Evolutionary conservation across 2,113 vertebrate species (phyloP), one percentile per base, ranked within the genome.

Genomic region (Spilogale gracilis): DNA sequence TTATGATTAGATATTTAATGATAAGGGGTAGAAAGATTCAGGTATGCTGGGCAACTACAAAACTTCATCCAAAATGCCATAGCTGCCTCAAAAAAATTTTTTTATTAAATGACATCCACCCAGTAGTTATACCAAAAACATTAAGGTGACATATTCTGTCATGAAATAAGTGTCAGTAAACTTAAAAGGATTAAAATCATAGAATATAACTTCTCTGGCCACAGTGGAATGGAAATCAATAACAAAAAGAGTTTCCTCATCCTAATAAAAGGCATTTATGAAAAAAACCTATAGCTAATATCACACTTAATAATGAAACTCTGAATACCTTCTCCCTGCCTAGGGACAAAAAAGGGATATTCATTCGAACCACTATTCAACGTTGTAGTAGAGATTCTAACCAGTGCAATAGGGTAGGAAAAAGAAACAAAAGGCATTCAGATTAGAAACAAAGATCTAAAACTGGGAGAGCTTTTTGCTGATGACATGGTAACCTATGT

Each of bases 151-250:
- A 61, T 67, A 23, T 63, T 96, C 43, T 92, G 32, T 95, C 60
- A 93, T 96, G 76, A 96, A 92, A 92, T 6, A 88, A 88, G 23
- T 89, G 18, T 91, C 21, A 95, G 58, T 90, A 83, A 92, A 84
- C 85, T 71, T 67, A 43, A 81, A 97, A 95, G 4, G 25, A 96
- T 79, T 94, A 94, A 73, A 95, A 83, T 88, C 7, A 79, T 95
- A 79, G 45, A 63, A 21, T 63, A 0, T 96, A 85, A 91, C 48
- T 95, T 93, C 14, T 97, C 25, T 95, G 45, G 78, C 65, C 54
- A 73, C 32, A 56, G 0, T 89, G 23, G 21, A 94, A 54, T 91
- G 58, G 38, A 95, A 97, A 81, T 87, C 67, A 91, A 8, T 93
- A 88, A 73, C 30, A 84, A 60, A 92, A 89, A 93, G 32, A 89